Conservation (phyloP, 2,113 vertebrate genomes). For the Xenopus borealis region DNA sequence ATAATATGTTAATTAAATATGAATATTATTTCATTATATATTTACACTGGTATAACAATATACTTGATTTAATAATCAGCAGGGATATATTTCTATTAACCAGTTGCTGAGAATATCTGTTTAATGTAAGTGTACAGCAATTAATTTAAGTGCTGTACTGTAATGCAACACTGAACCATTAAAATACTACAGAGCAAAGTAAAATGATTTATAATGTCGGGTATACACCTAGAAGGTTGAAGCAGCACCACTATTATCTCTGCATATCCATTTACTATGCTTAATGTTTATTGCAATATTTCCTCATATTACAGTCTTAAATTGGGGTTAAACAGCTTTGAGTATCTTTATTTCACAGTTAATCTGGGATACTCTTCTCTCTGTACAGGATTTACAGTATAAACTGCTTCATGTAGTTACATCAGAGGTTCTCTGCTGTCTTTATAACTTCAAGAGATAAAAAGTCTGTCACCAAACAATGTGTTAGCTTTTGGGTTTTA, state of each 20-base stretch:
- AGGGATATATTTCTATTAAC: too few relatives aligned
- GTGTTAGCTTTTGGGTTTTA: too few relatives aligned
- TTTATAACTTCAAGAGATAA: too few relatives aligned
- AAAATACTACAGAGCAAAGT: slow-evolving; percentile 36
- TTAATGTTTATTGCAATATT: slow-evolving; percentile 27
- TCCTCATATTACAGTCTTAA: background rate
- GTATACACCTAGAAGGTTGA: slow-evolving; percentile 35
- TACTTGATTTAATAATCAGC: too few relatives aligned
- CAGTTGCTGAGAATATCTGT: slow-evolving; percentile 3
- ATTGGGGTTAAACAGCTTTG: slow-evolving; percentile 31
- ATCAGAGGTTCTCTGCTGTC: too few relatives aligned
- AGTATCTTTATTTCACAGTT: slow-evolving; percentile 33
- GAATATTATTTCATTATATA: too few relatives aligned
- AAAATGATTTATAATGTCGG: slow-evolving; percentile 29
- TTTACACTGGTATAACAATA: too few relatives aligned
- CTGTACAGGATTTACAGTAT: background rate
- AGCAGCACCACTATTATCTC: slow-evolving; percentile 34
- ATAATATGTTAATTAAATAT: too few relatives aligned
- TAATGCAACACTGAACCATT: slow-evolving; percentile 32
- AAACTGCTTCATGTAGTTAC: background rate
- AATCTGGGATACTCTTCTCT: slow-evolving; percentile 21
- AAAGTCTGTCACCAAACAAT: too few relatives aligned
- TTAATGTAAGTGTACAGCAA: slow-evolving; percentile 18
- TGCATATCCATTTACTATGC: slow-evolving; percentile 14
- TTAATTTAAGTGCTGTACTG: slow-evolving; percentile 26